Evolutionary conservation across 2,888 invertebrate species (phyloP), one percentile per base, ranked within the genome.

Genomic region (Drosophila merina): DNA sequence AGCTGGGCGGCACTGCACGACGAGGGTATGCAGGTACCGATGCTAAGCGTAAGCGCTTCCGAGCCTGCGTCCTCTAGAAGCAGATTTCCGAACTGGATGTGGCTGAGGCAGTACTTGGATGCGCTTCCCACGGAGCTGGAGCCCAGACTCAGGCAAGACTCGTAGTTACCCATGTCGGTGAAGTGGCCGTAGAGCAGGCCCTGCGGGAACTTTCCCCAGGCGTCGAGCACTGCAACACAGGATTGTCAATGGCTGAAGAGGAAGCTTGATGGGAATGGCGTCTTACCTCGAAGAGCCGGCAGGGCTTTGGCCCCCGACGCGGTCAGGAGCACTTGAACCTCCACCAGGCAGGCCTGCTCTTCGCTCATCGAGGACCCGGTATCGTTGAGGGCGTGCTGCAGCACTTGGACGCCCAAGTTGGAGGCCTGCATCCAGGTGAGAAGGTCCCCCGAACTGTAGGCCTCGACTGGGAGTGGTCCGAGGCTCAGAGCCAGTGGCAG

Each of bases 151-250:
- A 92, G 51, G 60, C 92, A 92, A 69, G 92, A 86, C 47, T 91
- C 91, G 54, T 79, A 92, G 69, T 90, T 89, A 47, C 92, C 92
- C 14, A 91, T 57, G 38, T 91, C 89, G 30, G 75, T 58, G 3
- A 88, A 64, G 60, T 92, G 86, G 2, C 91, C 89, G n/a, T 66
- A 75, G 0, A 91, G 60, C 5, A 92, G 48, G n/a, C 92, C 92
- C 4, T 91, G 75, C 20, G 92, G 91, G 3, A 91, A 64, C 63
- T 91, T 91, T 9, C 91, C 91, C 77, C 90, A 90, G 14, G 92
- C 82, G 78, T 92, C 92, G 0, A 92, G 48, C 78, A 92, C 92
- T 92, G 57, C 12, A 25, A 28, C 33, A 57, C 38, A 12, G 12
- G 26, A n/a, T 4, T 1, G 7, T 20, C 6, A 36, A 5, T 1